phyloP scores from a whole-genome alignment of 2,888 invertebrate genomes.

The Myopa testacea region DNA sequence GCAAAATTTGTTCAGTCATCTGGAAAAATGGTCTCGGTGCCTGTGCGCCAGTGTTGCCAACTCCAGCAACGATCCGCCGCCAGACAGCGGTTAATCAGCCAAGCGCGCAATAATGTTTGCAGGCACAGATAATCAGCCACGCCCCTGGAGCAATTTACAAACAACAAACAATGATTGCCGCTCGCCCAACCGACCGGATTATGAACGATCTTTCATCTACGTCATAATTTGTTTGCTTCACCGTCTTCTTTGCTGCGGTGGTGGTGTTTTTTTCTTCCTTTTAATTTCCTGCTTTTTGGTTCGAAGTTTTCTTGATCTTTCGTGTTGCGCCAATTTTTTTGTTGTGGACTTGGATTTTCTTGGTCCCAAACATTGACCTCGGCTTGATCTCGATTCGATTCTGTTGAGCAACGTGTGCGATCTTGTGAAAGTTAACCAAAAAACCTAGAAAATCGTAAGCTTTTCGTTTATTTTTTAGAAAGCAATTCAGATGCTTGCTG shows the following conservation, averaged over 20 bases:
- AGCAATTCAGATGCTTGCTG: too few relatives aligned
- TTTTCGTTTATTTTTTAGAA: too few relatives aligned
- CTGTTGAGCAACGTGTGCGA: too few relatives aligned
- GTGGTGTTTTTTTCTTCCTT: not conserved
- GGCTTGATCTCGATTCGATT: too few relatives aligned
- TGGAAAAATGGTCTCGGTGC: conserved; percentile 23
- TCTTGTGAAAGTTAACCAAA: too few relatives aligned
- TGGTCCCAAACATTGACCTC: too few relatives aligned
- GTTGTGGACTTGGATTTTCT: too few relatives aligned
- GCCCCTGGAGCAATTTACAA: conserved; percentile 22
- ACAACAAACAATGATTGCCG: conserved; percentile 25
- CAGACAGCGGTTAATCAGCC: conserved; percentile 5
- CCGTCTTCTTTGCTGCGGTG: not conserved
- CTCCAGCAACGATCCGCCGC: too few relatives aligned
- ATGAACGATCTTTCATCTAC: too few relatives aligned
- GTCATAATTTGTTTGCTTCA: not conserved
- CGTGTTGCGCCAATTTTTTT: not conserved
- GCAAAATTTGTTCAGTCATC: conserved; percentile 13
- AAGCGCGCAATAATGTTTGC: conserved; percentile 21
- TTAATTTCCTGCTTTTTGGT: not conserved
- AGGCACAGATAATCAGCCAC: conserved; percentile 26
- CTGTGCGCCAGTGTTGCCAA: conserved; percentile 4
- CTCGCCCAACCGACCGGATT: not conserved
- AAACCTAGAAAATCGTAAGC: too few relatives aligned
- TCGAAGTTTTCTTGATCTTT: conserved; percentile 9